Conservation (phyloP, 2,113 vertebrate species). For the Lynx canadensis region DNA sequence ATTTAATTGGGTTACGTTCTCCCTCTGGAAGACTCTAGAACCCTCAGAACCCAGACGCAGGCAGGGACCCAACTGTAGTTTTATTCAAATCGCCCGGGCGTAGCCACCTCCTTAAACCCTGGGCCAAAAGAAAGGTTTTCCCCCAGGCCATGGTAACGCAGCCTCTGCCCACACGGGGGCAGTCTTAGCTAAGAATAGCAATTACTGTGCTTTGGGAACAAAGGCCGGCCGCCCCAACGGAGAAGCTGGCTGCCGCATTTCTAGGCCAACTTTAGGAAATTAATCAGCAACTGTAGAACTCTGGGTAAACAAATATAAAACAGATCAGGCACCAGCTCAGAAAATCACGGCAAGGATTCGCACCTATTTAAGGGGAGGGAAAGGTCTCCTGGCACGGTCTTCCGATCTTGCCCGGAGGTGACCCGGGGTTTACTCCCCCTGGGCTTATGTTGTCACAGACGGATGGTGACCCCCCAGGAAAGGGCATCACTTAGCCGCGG, state of each 20-base stretch:
- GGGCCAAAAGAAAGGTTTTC: accelerated
- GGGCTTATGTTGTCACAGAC: not conserved
- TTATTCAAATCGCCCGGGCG: not conserved
- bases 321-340: not conserved
- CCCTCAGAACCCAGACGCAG: not conserved
- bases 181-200: not conserved
- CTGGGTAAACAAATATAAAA: not conserved
- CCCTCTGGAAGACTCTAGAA: not conserved
- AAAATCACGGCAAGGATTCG: accelerated
- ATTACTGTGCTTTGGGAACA: accelerated
- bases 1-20: not conserved
- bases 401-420: accelerated
- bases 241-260: accelerated
- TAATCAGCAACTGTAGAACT: accelerated
- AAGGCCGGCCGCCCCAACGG: accelerated
- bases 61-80: not conserved
- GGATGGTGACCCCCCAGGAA: not conserved
- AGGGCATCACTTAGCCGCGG: not conserved
- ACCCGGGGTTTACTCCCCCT: accelerated
- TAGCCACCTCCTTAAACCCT: not conserved
- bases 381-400: accelerated
- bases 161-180: conserved; percentile 56
- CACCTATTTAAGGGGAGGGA: accelerated
- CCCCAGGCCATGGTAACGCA: not conserved
- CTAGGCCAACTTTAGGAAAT: not conserved